Evolutionary conservation across 2,797 vertebrate species (phyloP).

Genomic region (Sebastes iracundus): DNA sequence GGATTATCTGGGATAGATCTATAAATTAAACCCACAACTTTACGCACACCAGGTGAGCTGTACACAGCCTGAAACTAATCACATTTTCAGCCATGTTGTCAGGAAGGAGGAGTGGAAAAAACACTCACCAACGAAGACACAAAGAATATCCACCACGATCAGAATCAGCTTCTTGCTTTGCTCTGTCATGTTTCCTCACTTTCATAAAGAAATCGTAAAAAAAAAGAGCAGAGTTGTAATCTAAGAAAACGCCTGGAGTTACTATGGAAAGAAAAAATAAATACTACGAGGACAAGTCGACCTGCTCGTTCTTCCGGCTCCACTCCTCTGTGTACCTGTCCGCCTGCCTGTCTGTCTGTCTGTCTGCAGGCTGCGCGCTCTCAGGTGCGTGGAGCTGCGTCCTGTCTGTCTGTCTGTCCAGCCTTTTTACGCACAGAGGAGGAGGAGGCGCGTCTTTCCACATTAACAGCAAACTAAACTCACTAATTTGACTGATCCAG

Average conservation of each 20-base stretch:
- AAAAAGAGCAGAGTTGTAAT: not conserved
- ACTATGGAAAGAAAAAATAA: not conserved
- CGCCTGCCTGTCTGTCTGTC: not conserved
- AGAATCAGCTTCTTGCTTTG: slow-evolving; percentile 84
- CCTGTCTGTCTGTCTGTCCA: not conserved
- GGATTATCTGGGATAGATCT: not conserved
- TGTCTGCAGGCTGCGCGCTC: not conserved
- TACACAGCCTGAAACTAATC: not conserved
- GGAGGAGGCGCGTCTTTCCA: not conserved
- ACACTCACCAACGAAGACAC: slow-evolving; percentile 89
- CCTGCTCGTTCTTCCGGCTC: slow-evolving; percentile 80
- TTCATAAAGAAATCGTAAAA: slow-evolving; percentile 20
- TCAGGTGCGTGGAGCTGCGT: slow-evolving; percentile 55
- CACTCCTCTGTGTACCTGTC: slow-evolving; percentile 64
- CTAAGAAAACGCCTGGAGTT: not conserved
- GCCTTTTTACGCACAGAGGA: slow-evolving; percentile 29
- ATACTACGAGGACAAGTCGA: slow-evolving; percentile 27
- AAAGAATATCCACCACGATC: slow-evolving; percentile 89
- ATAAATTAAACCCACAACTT: not conserved
- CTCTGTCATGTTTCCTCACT: slow-evolving; percentile 75
- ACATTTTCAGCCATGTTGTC: slow-evolving; percentile 49
- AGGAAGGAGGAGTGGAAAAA: not conserved
- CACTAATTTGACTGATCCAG: not conserved
- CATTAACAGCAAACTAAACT: too few relatives aligned
- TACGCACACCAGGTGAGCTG: not conserved